A percentile compares a stretch with the other conserved stretches of the same genome.
These are phyloP conservation scores for Gryon sp. DNA, from an alignment of 1,140 invertebrate genomes.

Conservation along the genomic window DNA sequence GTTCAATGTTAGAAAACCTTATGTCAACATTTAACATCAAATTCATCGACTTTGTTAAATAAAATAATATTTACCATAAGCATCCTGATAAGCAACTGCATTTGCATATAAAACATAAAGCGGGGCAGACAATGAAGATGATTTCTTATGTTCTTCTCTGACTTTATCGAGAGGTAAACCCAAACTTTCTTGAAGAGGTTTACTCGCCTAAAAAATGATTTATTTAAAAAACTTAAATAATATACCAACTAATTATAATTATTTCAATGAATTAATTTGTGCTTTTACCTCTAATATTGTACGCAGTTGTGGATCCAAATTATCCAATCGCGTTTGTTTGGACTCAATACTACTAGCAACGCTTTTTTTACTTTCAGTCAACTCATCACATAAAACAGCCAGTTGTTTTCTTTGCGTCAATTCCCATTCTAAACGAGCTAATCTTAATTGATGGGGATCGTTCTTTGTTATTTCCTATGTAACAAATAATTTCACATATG, in stretches of 20 bases:
- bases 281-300: slow-evolving; percentile 84
- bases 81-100: slow-evolving; percentile 89
- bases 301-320: slow-evolving; percentile 88
- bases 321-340: slow-evolving; percentile 89
- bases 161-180: slow-evolving; percentile 89
- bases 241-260: background rate
- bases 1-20: slow-evolving; percentile 7
- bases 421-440: slow-evolving; percentile 95
- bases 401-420: slow-evolving; percentile 92
- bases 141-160: slow-evolving; percentile 86
- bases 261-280: background rate
- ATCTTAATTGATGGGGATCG: slow-evolving; percentile 88
- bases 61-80: slow-evolving; percentile 80
- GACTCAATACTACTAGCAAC: slow-evolving; percentile 88
- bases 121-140: slow-evolving; percentile 88
- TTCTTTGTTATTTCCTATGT: slow-evolving; percentile 83
- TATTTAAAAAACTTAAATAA: too few species aligned
- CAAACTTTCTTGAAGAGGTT: slow-evolving; percentile 94
- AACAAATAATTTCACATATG: too few species aligned
- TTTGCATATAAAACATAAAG: slow-evolving; percentile 95
- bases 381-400: slow-evolving; percentile 86
- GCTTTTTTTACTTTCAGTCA: slow-evolving; percentile 88
- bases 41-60: too few species aligned
- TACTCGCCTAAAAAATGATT: slow-evolving; percentile 87
- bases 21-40: too few species aligned